phyloP scores from a whole-genome alignment of 53 echinoderm and acorn worm species.

The Holothuria leucospilota region DNA sequence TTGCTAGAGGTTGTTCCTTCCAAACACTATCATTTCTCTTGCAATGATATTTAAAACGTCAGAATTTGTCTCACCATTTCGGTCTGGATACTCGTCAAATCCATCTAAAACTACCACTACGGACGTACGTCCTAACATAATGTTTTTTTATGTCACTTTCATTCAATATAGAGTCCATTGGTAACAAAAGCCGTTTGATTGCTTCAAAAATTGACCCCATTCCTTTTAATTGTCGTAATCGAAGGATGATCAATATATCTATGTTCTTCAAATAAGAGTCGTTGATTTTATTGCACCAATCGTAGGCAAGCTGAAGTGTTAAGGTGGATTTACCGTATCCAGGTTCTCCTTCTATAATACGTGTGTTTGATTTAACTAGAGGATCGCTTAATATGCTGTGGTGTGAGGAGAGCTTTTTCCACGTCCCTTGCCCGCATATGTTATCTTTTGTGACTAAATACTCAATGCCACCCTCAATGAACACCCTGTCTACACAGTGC shows the following conservation, averaged over 20 bases:
- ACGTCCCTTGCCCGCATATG: background rate
- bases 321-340: conserved; percentile 5
- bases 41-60: background rate
- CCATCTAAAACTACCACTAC: background rate
- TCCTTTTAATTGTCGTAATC: background rate
- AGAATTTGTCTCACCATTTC: background rate
- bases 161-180: background rate
- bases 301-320: background rate
- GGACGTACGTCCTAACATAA: background rate
- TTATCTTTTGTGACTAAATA: background rate
- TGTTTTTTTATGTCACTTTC: background rate
- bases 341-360: conserved; percentile 3
- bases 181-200: background rate
- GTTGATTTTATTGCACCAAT: background rate
- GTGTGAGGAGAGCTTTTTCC: background rate
- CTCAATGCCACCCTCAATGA: background rate
- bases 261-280: background rate
- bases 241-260: background rate
- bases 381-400: background rate
- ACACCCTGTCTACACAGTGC: background rate
- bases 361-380: background rate
- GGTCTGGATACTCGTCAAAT: conserved; percentile 6
- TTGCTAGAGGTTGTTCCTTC: no score
- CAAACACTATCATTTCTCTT: background rate
- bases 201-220: background rate